Percentiles rank a stretch among this genome's conserved stretches.
Evolutionary conservation across 2,888 invertebrate genomes (phyloP).

Genomic region (Lasioglossum marginatum): DNA sequence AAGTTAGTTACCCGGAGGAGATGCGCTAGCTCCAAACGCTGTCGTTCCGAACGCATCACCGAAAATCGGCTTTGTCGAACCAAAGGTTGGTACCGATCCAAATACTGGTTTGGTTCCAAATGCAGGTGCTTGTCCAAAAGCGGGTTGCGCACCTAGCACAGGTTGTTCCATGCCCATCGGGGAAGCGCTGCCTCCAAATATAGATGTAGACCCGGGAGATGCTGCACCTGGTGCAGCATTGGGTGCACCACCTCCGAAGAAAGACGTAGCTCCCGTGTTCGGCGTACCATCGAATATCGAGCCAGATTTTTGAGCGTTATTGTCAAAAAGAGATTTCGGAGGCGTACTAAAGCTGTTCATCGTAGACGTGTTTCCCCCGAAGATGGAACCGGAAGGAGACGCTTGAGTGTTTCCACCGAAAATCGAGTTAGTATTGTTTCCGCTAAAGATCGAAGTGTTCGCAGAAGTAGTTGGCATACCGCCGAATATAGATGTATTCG

Average conservation of each 20-base stretch:
- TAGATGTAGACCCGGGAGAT: constrained; percentile 40
- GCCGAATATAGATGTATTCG: constrained; percentile 59
- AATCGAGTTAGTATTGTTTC: constrained; percentile 48
- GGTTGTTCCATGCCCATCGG: constrained; percentile 48
- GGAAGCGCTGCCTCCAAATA: constrained; percentile 49
- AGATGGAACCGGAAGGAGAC: constrained; percentile 52
- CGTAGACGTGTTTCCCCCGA: constrained; percentile 53
- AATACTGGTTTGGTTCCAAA: constrained; percentile 80
- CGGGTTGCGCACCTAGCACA: constrained; percentile 49
- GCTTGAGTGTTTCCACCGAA: constrained; percentile 56
- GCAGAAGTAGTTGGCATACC: constrained; percentile 42
- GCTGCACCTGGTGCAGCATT: constrained; percentile 36
- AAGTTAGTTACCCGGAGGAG: constrained; percentile 68
- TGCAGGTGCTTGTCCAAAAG: constrained; percentile 77
- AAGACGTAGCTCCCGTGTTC: constrained; percentile 43
- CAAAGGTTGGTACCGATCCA: constrained; percentile 75
- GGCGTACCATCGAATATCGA: constrained; percentile 57
- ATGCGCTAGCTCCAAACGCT: constrained; percentile 71
- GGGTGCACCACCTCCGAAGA: constrained; percentile 55
- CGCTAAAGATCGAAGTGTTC: constrained; percentile 60
- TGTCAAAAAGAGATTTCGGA: constrained; percentile 59
- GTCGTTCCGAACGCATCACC: constrained; percentile 75
- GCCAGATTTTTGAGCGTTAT: constrained; percentile 49
- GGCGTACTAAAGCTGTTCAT: constrained; percentile 45
- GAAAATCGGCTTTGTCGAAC: constrained; percentile 73